Percentiles rank a stretch among this genome's conserved stretches.
Conservation (phyloP, 2,113 vertebrate species). For the Aphelocoma coerulescens region DNA sequence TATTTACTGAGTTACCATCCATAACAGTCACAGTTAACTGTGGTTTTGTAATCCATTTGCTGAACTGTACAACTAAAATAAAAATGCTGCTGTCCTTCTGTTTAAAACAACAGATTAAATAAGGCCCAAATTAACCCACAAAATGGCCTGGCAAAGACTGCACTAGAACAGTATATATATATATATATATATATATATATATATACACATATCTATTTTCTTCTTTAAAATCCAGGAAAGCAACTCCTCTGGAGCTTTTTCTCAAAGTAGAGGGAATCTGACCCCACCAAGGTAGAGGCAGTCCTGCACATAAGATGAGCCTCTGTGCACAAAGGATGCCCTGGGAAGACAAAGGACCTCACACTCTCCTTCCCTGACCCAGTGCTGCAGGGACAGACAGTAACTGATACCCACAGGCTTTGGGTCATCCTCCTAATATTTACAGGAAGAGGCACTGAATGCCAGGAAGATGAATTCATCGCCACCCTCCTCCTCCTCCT, state of each 20-base stretch:
- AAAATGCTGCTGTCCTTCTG: neutral
- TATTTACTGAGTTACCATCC: constrained; percentile 23
- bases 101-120: constrained; percentile 1
- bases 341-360: neutral
- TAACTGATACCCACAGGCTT: neutral
- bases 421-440: neutral
- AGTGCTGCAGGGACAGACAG: neutral
- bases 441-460: neutral
- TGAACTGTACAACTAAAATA: neutral
- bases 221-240: neutral
- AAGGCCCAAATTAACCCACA: neutral
- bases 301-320: neutral
- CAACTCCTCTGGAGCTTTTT: neutral
- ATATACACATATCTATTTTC: neutral
- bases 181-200: no score
- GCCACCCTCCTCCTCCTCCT: neutral
- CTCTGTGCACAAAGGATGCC: neutral
- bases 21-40: neutral
- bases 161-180: neutral
- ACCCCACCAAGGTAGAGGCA: neutral
- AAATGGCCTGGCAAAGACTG: neutral
- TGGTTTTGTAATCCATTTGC: neutral
- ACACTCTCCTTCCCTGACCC: rapidly evolving
- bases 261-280: neutral
- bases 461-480: neutral